Conservation (phyloP, 2,113 vertebrate species). For the Stegostoma tigrinum region DNA sequence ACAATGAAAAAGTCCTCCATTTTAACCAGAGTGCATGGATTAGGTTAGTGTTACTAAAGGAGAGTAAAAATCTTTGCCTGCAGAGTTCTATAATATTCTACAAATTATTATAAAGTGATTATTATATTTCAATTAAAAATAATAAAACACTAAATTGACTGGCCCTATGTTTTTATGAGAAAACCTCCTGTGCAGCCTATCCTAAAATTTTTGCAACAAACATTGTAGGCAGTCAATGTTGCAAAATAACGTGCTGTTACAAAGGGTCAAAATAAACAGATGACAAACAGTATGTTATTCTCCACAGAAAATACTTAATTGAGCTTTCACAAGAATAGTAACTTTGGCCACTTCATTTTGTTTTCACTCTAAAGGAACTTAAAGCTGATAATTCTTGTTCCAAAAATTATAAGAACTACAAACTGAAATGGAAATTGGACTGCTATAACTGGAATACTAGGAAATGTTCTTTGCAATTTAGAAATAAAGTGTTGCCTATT, state of each 20-base stretch:
- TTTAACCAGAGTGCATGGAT: background rate
- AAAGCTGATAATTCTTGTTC: background rate
- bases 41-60: background rate
- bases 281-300: background rate
- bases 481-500: too few species aligned
- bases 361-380: background rate
- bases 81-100: background rate
- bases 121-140: background rate
- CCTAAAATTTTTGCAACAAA: background rate
- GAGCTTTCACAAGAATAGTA: background rate
- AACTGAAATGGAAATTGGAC: too few species aligned
- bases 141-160: background rate
- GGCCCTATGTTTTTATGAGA: background rate
- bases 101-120: background rate
- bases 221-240: background rate
- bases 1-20: background rate
- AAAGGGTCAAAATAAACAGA: background rate
- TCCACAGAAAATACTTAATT: background rate
- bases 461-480: too few species aligned
- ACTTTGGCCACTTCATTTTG: background rate
- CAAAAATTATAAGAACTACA: background rate
- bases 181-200: background rate
- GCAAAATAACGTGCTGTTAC: background rate
- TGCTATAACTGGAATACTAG: too few species aligned
- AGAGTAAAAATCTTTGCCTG: constrained; percentile 23